Evolutionary conservation across 2,797 vertebrate species (phyloP), one percentile per base, ranked within the genome.

Genomic region (Bovichtus diacanthus): DNA sequence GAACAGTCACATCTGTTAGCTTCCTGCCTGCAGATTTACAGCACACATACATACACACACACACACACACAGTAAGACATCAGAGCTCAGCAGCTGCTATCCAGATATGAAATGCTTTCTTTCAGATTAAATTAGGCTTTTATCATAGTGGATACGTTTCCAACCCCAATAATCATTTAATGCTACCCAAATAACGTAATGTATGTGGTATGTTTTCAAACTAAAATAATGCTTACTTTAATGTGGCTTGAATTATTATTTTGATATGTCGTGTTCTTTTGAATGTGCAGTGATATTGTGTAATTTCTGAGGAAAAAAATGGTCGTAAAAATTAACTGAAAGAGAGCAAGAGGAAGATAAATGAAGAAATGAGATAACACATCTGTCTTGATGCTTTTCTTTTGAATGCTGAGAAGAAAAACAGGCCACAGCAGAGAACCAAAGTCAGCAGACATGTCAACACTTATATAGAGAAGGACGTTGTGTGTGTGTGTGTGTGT

Each of bases 71-170:
- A 67, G 43, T 49, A 59, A 64, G 56, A 70, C 65, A 68, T 38
- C 53, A 69, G 50, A 43, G 61, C 66, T 71, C 72, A 69, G 72
- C 90, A 93, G 92, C 90, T 91, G 92, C 84, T 83, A 29, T 74
- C 85, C 92, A 94, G 91, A 93, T 88, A 91, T 92, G 71, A 85
- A 86, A 79, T 83, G 75, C 90, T 91, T 93, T 93, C 85, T 80
- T 90, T 61, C 68, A 79, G 67, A 81, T 70, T 76, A 56, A 80
- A 86, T 74, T 78, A 78, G 58, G 47, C 36, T 84, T 88, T 80
- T 83, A 84, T 75, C 71, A 68, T 5, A 47, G 49, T 36, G 46
- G 41, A 80, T 67, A 72, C 21, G 11, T 74, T 80, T 78, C 62
- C 34, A 53, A 51, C 41, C 46, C 43, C 44, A 77, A 41, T 66